Percentiles rank a stretch among this genome's conserved stretches.
Conservation (phyloP, 1,140 invertebrate genomes). For the Drosophila guanche region DNA sequence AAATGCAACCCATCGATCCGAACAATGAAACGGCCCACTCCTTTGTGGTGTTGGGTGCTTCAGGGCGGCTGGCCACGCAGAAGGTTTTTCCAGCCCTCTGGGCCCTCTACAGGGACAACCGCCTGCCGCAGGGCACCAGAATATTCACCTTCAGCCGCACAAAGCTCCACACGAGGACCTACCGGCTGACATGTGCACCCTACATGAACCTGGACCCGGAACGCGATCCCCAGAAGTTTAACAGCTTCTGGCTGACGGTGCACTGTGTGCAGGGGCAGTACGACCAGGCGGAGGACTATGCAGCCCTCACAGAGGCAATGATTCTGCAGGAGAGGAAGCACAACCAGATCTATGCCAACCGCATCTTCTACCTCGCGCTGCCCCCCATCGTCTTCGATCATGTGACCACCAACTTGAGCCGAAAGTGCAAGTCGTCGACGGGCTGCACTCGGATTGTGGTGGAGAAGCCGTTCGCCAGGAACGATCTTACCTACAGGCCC, state of each 20-base stretch:
- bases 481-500: conserved; percentile 40
- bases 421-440: conserved; percentile 48
- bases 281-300: conserved; percentile 43
- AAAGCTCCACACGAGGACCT: conserved; percentile 25
- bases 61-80: conserved; percentile 35
- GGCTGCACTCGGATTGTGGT: conserved; percentile 54
- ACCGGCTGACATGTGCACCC: conserved; percentile 47
- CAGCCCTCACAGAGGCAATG: conserved; percentile 18
- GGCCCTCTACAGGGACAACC: conserved; percentile 58
- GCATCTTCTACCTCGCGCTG: conserved; percentile 62
- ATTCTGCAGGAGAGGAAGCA: conserved; percentile 39
- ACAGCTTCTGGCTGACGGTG: conserved; percentile 65
- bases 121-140: conserved; percentile 45
- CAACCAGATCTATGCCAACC: conserved; percentile 42
- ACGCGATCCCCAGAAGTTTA: conserved; percentile 56
- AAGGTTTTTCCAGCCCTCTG: conserved; percentile 61
- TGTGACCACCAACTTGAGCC: conserved; percentile 42
- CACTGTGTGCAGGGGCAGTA: conserved; percentile 48
- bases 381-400: conserved; percentile 52
- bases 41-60: conserved; percentile 63
- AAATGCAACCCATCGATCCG: conserved; percentile 51
- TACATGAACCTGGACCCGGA: conserved; percentile 46
- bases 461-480: conserved; percentile 64
- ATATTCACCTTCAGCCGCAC: conserved; percentile 56
- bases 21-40: conserved; percentile 50